phyloP scores from a whole-genome alignment of 2,797 vertebrate genomes.

The Notolepis coatsorum region DNA sequence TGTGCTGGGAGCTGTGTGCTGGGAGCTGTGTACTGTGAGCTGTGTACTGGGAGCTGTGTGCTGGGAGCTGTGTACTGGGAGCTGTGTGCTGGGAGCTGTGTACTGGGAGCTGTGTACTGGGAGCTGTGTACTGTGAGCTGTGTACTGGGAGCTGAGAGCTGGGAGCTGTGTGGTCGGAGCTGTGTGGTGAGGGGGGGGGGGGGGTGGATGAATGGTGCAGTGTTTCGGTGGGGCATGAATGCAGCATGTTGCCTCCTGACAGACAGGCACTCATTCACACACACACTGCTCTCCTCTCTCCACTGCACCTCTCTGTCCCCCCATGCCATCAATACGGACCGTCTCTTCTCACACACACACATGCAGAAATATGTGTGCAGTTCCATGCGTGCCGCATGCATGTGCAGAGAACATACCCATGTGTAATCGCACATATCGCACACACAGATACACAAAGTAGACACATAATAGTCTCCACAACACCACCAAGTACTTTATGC shows the following conservation, averaged over 20 bases:
- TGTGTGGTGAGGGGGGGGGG: too few species aligned
- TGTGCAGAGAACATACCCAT: neutral
- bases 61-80: constrained; percentile 34
- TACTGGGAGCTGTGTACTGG: constrained; percentile 33
- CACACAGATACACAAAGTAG: too few species aligned
- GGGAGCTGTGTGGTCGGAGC: constrained; percentile 34
- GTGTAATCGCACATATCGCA: neutral
- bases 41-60: constrained; percentile 35
- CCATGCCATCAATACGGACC: constrained; percentile 40
- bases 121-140: constrained; percentile 36
- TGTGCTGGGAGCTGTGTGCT: too few species aligned
- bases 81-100: constrained; percentile 34
- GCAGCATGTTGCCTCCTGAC: constrained; percentile 60
- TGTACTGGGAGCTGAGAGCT: constrained; percentile 33
- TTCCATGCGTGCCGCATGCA: neutral
- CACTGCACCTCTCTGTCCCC: constrained; percentile 34
- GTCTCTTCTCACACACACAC: constrained; percentile 20
- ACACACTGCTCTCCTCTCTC: constrained; percentile 64
- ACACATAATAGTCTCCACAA: too few species aligned
- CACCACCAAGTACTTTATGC: too few species aligned
- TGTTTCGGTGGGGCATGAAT: constrained; percentile 75
- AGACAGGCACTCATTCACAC: constrained; percentile 71
- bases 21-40: too few species aligned
- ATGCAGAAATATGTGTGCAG: neutral
- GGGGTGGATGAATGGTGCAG: constrained; percentile 81